phyloP scores from a whole-genome alignment of 2,113 vertebrate genomes.

The Oryzias celebensis region DNA sequence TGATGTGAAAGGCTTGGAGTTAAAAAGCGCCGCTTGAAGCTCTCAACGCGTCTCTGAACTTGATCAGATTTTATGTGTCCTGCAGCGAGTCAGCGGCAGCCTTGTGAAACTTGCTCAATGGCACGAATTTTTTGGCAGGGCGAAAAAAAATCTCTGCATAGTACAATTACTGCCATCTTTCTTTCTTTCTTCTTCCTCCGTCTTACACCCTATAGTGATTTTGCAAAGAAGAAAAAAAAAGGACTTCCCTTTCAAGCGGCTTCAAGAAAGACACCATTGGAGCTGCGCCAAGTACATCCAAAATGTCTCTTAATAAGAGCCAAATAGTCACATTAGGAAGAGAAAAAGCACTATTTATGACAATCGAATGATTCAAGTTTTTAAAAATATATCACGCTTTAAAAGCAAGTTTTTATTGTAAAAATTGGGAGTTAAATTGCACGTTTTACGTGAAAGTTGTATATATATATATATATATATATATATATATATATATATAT shows the following conservation, averaged over 20 bases:
- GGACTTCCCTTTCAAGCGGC: conserved; percentile 45
- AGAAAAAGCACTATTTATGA: conserved; percentile 9
- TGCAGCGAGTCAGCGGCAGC: conserved; percentile 89
- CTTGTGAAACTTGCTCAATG: conserved; percentile 84
- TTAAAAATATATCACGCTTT: conserved; percentile 35
- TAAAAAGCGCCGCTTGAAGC: conserved; percentile 92
- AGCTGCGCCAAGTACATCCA: conserved; percentile 67
- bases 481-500: too few species aligned
- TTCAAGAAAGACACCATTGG: conserved; percentile 67
- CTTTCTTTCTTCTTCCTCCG: conserved; percentile 79
- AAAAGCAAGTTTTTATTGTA: too few species aligned
- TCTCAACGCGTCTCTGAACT: conserved; percentile 93
- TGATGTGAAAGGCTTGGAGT: conserved; percentile 85
- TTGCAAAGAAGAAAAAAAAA: conserved; percentile 48
- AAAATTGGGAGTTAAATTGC: too few species aligned
- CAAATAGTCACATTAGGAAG: conserved; percentile 36
- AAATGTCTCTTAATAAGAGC: conserved; percentile 58
- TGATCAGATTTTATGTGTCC: conserved; percentile 97
- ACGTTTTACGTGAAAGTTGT: not conserved
- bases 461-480: too few species aligned
- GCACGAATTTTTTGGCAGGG: conserved; percentile 78
- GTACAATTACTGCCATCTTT: conserved; percentile 88
- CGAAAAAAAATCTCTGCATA: conserved; percentile 77
- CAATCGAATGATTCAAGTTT: conserved; percentile 5
- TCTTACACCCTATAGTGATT: conserved; percentile 80